phyloP scores from a whole-genome alignment of 2,113 vertebrate genomes.

The Pelodiscus sinensis region DNA sequence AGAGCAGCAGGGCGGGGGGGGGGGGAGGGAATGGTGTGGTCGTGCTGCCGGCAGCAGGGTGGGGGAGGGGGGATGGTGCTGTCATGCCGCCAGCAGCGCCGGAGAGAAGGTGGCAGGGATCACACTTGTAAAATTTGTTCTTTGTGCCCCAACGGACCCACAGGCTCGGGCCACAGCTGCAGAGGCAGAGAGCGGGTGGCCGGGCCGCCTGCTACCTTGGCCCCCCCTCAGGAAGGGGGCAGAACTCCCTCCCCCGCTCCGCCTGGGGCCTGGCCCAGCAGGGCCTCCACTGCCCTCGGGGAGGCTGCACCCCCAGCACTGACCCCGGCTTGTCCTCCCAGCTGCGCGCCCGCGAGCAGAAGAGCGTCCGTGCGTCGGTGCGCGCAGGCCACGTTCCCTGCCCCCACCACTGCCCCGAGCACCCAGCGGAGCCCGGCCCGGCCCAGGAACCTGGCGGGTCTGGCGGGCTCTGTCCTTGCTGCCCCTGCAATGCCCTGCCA shows the following conservation, averaged over 20 bases:
- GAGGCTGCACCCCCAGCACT: background rate
- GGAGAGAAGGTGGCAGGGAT: no score
- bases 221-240: background rate
- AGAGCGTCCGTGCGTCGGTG: background rate
- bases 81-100: no score
- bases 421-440: background rate
- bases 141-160: background rate
- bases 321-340: no score
- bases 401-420: fast-evolving
- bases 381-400: background rate
- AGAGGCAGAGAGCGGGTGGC: background rate
- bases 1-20: no score
- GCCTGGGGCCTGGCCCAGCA: no score
- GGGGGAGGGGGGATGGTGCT: no score
- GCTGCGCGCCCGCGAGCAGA: no score
- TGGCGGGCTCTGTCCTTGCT: background rate
- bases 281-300: background rate
- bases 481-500: background rate
- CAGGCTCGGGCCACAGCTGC: background rate
- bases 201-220: background rate
- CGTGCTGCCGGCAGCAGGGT: no score
- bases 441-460: background rate
- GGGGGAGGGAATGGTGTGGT: no score
- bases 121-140: no score
- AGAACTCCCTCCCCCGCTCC: background rate